Evolutionary conservation across 2,797 vertebrate genomes (phyloP), one percentile per base, ranked within the genome.

Genomic region (Acestrorhynchus altus): DNA sequence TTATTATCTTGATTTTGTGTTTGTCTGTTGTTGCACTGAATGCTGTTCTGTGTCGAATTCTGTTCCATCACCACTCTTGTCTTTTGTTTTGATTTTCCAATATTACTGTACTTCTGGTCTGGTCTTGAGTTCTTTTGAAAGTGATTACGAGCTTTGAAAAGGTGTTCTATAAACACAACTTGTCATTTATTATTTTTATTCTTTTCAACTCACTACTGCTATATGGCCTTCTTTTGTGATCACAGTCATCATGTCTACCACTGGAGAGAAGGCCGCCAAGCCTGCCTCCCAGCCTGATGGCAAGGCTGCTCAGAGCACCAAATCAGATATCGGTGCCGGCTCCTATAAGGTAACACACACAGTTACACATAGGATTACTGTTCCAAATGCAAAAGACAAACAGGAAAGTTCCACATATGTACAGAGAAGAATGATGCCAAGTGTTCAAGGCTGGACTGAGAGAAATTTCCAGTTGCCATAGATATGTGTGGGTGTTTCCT

Each of bases 181-280:
- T 18, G 4, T 47, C 0, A 15, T 47, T 47, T 47, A 44, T 4
- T 51, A 51, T 51, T 51, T 4, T 51, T 51, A 3, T 1, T 42
- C 1, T 42, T 8, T 15, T 18, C 12, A 4, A 18, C 5, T 6
- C 1, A 57, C 52, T 28, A 1, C 24, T 57, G 24, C 4, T n/a
- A 52, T 40, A 20, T 64, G 13, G 2, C 40, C 8, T 69, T 28
- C 4, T 54, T 49, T 35, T 46, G 26, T 64, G 52, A 15, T 49
- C n/a, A 51, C 85, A 93, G 91, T 86, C 80, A 82, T 68, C 83
- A 94, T 93, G 93, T 93, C 92, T 83, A 85, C 90, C 61, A 88
- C 85, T 86, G 90, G 90, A 90, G 92, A 93, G 61, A 93, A 93
- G 86, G 84, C 91, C n/a, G n/a, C n/a, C 77, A 92, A 93, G 85